Base-by-base conservation (phyloP, 2,888 invertebrate species). In the Cephus runcator region DNA sequence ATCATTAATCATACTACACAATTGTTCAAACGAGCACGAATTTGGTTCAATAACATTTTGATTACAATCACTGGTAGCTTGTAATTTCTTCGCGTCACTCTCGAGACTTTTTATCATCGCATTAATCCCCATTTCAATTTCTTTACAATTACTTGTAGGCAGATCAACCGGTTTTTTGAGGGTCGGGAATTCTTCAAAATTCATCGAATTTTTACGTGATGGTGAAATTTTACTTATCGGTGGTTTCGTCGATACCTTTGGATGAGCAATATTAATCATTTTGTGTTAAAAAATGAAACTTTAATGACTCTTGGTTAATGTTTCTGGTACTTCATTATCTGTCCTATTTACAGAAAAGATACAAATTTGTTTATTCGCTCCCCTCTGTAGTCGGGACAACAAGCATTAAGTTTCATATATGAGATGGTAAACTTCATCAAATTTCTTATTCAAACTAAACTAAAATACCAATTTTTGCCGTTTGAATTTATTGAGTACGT, bases 1-100 rank as follows among this genome's bases (percentile, higher is more conserved):
- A 77, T 89, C 85, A 75, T 79, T 87, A 71, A 90, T 90, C 87
- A 88, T 88, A 12, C 80, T 84, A 79, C 89, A 89, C 2, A 90
- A 76, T 73, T 89, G 87, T 77, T 88, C 85, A 69, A 89, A 88
- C 1, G 88, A 87, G 69, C 84, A 84, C 0, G 86, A 82, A 71
- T 87, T 81, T 6, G 87, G 82, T 34, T 88, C 85, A 30, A 90
- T 87, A 4, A 89, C 79, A 76, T 89, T 90, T 69, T 87, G 87
- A 82, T 90, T 87, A 75, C 85, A 86, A 77, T 90, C 89, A 40
- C 80, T 85, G 1, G 78, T 79, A 40, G 81, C 73, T 75, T 73
- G 69, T 6, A 73, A 34, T 34, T 74, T 73, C 23, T 78, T 73
- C 11, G 35, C 68, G 68, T 79, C 33, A 40, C 77, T 71, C 56